A percentile compares a stretch with the other conserved stretches of the same genome.
Conservation (phyloP, 2,797 vertebrate genomes). For the Galagoides demidoff region DNA sequence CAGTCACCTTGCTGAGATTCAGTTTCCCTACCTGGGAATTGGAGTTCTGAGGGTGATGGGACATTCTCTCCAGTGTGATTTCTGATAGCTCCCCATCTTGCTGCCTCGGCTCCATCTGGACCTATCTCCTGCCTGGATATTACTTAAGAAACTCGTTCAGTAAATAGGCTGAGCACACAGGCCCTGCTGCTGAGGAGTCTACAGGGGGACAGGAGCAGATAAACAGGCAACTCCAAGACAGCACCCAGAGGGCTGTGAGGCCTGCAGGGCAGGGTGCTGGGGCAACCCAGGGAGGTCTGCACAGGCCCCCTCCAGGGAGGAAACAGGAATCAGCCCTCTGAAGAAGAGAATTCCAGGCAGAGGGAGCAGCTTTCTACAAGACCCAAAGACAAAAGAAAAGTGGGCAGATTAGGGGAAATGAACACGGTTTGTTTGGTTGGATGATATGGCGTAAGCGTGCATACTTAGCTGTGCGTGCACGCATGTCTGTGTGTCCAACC, state of each 20-base stretch:
- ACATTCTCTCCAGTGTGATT: background rate
- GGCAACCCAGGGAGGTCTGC: background rate
- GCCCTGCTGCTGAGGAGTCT: no score
- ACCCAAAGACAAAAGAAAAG: background rate
- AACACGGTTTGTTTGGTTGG: background rate
- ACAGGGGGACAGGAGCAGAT: background rate
- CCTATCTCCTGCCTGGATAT: background rate
- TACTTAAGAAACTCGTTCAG: background rate
- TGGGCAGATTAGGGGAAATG: background rate
- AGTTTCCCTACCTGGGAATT: background rate
- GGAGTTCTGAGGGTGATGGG: background rate
- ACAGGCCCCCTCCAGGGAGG: background rate
- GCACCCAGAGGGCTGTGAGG: background rate
- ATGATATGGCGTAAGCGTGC: background rate
- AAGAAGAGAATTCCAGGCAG: background rate
- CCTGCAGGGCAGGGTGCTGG: background rate
- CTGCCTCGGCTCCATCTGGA: background rate
- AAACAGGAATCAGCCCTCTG: background rate
- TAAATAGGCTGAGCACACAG: background rate
- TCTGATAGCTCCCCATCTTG: background rate
- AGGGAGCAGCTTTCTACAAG: background rate
- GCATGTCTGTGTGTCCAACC: background rate
- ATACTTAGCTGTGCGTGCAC: fast-evolving
- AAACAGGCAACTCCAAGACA: background rate
- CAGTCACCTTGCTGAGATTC: background rate